These are phyloP conservation scores for Trididemnum clinides DNA, from an alignment of 23 tunicate species.

Conservation along the genomic window DNA sequence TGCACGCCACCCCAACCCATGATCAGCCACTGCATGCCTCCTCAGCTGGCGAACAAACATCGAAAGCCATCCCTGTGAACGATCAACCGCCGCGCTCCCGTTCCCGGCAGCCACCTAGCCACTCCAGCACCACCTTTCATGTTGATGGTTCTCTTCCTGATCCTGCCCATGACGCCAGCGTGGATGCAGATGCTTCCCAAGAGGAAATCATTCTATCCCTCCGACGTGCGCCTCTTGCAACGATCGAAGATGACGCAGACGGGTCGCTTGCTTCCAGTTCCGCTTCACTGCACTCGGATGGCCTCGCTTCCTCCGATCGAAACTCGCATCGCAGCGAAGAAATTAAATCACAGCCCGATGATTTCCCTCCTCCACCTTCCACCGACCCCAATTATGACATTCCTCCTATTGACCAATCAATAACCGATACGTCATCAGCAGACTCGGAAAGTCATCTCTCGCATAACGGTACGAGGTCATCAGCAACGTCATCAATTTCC, in stretches of 20 bases:
- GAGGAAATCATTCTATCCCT: constrained; percentile 72
- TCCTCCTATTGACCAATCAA: constrained; percentile 30
- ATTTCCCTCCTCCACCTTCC: not conserved
- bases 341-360: not conserved
- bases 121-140: not conserved
- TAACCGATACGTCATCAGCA: not conserved
- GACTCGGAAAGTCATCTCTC: not conserved
- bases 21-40: not conserved
- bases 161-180: not conserved
- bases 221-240: constrained; percentile 72
- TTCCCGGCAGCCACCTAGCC: not conserved
- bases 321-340: not conserved
- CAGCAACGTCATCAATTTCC: constrained; percentile 18
- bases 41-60: not conserved
- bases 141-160: not conserved
- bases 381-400: not conserved
- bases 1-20: not conserved
- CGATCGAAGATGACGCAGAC: constrained; percentile 68
- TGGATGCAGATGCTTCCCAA: constrained; percentile 47
- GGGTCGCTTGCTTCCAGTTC: constrained; percentile 29
- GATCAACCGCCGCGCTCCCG: not conserved
- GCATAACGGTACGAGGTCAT: constrained; percentile 4
- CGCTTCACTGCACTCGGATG: constrained; percentile 40
- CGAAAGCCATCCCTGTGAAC: not conserved
- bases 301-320: not conserved